Evolutionary conservation across 1,140 invertebrate species (phyloP), one percentile per base, ranked within the genome.

Genomic region (Pseudomyrmex gracilis): DNA sequence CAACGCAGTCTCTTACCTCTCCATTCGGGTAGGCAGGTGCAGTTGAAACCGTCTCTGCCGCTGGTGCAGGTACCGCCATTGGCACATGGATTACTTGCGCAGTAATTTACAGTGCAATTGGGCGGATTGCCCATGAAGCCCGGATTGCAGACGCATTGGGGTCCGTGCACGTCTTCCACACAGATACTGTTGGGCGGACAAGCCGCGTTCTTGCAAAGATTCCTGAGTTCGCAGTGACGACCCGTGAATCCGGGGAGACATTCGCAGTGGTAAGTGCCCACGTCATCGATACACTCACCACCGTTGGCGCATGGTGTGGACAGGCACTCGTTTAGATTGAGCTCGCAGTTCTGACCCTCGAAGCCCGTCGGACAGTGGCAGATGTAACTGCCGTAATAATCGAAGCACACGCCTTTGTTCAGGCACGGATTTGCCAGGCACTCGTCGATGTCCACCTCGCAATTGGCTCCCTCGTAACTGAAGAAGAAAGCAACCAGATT

Each of bases 371-470:
- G 95, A 94, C 98, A 99, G 66, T 97, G 95, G 91, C 98, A 99
- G 84, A 97, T 95, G 93, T 97, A 98, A 53, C 96, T 95, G 12
- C 97, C 97, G 90, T 97, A 97, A 73, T 96, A 97, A 92, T 97
- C 97, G 91, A 96, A 97, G 93, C 97, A 98, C 9, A 95, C 93
- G 22, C 98, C 97, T 0, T 96, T 95, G 94, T 98, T 97, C 12
- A 96, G 94, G 94, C 98, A 98, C 0, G 97, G 96, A 87, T 95
- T 96, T 45, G 94, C 93, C 8, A 93, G 71, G 94, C 98, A 99
- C 93, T 99, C 98, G 93, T 98, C 96, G 76, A 98, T 97, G 92
- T 98, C 97, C 1, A 95, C 94, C 91, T 98, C 97, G 93, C 98
- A 99, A 60, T 96, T 95, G 12, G 93, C 90, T 15, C 98, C 98